A percentile compares a stretch with the other conserved stretches of the same genome.
phyloP scores from a whole-genome alignment of 2,113 vertebrate species.

The Gallinago undulata region DNA sequence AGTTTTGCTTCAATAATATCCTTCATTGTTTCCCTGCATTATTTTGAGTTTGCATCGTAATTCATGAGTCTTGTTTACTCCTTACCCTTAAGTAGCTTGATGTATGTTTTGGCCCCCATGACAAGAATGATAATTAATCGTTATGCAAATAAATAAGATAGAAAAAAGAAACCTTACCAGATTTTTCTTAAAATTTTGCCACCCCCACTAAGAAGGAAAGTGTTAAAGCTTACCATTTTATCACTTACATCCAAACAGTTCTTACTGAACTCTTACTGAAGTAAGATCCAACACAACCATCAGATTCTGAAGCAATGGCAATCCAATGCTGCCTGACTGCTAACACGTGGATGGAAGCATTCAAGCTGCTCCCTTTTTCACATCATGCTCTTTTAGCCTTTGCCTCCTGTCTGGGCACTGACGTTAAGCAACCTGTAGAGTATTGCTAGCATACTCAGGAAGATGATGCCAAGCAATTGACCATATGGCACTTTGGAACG shows the following conservation, averaged over 20 bases:
- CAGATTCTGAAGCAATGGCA: constrained; percentile 18
- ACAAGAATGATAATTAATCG: constrained; percentile 22
- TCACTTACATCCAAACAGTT: background rate
- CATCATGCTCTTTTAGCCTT: background rate
- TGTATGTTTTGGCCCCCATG: background rate
- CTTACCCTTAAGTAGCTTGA: constrained; percentile 14
- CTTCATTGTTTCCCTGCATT: constrained; percentile 24
- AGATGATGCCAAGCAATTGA: constrained; percentile 11
- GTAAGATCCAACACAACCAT: constrained; percentile 3
- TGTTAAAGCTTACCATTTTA: background rate
- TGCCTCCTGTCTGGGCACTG: background rate
- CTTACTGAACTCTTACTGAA: background rate
- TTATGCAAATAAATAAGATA: background rate
- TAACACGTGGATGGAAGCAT: background rate
- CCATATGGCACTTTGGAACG: constrained; percentile 31
- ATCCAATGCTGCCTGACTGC: constrained; percentile 8
- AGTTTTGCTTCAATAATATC: constrained; percentile 52
- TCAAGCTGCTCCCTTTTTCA: background rate
- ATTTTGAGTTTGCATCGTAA: constrained; percentile 19
- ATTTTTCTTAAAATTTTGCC: constrained; percentile 24
- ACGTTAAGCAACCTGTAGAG: background rate
- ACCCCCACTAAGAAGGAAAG: background rate
- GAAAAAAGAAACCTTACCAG: constrained; percentile 21
- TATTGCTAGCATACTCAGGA: background rate
- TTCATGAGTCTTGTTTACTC: constrained; percentile 37